phyloP scores from a whole-genome alignment of 2,113 vertebrate genomes.

The Crotalus viridis region DNA sequence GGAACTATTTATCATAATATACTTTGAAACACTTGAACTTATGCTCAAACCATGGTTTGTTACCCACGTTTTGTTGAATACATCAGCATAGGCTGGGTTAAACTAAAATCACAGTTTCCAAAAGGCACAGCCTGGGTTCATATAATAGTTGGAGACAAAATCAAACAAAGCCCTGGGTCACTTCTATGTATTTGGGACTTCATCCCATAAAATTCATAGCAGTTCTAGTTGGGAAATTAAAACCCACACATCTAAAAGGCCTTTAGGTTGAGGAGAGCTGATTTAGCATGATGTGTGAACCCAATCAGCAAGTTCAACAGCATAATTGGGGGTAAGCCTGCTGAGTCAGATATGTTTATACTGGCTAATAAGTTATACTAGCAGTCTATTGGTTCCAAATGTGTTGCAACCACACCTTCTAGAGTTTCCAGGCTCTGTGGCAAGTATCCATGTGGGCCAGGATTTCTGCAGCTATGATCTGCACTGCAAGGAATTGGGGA shows the following conservation, averaged over 20 bases:
- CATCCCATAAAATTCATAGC: neutral
- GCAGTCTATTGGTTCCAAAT: neutral
- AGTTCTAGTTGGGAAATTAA: neutral
- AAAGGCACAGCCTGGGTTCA: neutral
- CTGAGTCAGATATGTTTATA: neutral
- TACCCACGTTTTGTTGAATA: neutral
- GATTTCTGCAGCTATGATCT: neutral
- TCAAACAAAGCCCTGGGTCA: neutral
- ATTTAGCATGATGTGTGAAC: neutral
- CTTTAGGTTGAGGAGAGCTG: neutral
- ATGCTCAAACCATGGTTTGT: neutral
- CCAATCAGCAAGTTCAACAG: neutral
- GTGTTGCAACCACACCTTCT: neutral
- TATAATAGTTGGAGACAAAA: neutral
- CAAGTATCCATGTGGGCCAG: neutral
- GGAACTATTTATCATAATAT: neutral
- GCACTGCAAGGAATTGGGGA: neutral
- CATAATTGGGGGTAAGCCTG: neutral
- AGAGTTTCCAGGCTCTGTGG: neutral
- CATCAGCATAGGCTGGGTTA: neutral
- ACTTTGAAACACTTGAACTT: neutral
- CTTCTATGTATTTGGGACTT: neutral
- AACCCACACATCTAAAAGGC: neutral
- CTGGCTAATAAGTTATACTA: neutral
- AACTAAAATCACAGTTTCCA: neutral